Evolutionary conservation across 2,888 invertebrate genomes (phyloP), one percentile per base, ranked within the genome.

Genomic region (Hypselothyrea guttata): DNA sequence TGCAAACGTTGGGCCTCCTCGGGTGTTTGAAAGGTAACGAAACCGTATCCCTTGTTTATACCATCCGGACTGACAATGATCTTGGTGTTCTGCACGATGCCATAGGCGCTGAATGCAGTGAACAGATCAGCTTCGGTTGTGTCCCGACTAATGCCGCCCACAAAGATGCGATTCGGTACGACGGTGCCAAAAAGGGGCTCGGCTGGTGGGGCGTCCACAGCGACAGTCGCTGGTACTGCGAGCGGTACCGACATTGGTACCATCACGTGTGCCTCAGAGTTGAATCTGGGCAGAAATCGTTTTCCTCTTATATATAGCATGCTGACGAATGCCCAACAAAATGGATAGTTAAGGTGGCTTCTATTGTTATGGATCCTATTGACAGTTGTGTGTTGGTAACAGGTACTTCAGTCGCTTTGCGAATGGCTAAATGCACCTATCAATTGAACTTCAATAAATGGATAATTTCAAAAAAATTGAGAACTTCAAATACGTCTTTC

Each of bases 111-210:
- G 90, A 98, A 98, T 61, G 97, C 93, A 88, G 95, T 94, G 90
- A 95, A 94, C 60, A 98, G 91, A 87, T 98, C 97, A 52, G 94
- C 93, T 90, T 97, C 97, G 18, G 96, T 96, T 8, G 97, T 97
- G 82, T 95, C 95, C 78, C 95, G 93, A 52, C 86, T 87, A 11
- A 98, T 97, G 9, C 98, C 98, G 42, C 98, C 98, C 31, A 98
- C 97, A 90, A 98, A 98, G 81, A 98, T 95, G 77, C 98, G 92
- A 90, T 97, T 97, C 55, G 97, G 97, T 75, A 97, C 96, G 57
- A 97, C 91, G 7, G 96, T 96, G 59, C 93, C 96, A 71, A 48
- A 60, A 13, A 52, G 7, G 2, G 65, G 59, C 12, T 56, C 47
- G 5, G 40, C 11, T 9, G 52, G 18, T 1, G 56, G 40, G 7